Evolutionary conservation across 2,113 vertebrate genomes (phyloP).

Genomic region (Salvator merianae): DNA sequence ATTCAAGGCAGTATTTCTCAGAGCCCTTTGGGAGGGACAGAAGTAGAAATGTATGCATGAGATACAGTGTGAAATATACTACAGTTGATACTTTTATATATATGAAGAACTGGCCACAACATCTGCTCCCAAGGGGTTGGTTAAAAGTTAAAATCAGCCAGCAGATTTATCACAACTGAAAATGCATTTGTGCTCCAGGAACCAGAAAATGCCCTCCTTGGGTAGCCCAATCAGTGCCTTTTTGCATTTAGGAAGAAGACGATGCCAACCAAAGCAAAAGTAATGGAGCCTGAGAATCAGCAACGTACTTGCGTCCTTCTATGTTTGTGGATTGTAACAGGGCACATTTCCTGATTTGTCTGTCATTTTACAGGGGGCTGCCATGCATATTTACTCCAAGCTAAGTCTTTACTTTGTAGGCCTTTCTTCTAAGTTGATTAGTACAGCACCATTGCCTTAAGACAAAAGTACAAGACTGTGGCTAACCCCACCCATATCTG

Average conservation of each 20-base stretch:
- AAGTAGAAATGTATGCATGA: too few species aligned
- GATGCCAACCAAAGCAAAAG: background rate
- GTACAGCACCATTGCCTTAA: background rate
- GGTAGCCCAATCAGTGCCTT: background rate
- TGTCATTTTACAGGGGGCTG: background rate
- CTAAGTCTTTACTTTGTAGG: background rate
- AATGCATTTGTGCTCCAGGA: background rate
- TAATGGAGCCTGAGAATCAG: background rate
- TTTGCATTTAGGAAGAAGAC: background rate
- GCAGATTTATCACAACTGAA: background rate
- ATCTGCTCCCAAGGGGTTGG: background rate
- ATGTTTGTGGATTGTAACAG: background rate
- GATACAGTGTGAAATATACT: too few species aligned
- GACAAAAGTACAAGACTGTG: background rate
- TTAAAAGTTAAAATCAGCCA: background rate
- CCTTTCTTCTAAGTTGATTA: background rate
- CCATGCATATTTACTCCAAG: background rate
- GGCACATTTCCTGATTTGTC: background rate
- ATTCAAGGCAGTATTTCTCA: background rate
- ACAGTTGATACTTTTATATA: too few species aligned
- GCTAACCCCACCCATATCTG: background rate
- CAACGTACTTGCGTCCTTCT: background rate
- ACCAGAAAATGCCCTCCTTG: background rate
- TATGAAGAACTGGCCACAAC: too few species aligned
- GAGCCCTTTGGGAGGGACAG: background rate